Base-by-base conservation (phyloP, 1,140 invertebrate species). In the Agrypnia vestita region DNA sequence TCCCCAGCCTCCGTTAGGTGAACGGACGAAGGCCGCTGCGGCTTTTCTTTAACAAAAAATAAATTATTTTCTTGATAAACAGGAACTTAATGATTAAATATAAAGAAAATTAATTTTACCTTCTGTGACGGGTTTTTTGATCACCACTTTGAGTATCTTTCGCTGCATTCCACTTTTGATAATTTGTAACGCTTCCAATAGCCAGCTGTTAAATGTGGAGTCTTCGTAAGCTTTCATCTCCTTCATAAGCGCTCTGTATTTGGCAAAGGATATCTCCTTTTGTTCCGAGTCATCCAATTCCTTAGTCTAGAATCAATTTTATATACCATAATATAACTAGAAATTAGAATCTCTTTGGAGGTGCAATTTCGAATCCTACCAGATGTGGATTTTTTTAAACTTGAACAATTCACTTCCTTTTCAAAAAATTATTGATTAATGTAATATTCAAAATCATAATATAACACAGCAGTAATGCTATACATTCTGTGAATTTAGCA, bases 151-250 rank as follows among this genome's bases (percentile, higher is more conserved):
- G 8, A 96, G 84, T 44, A 96, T 90, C 80, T 91, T 94, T 82
- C 91, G 92, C 67, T 93, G 92, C 90, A 95, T 92, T 1, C 91
- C 90, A 47, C 90, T 88, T 44, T 91, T 90, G 0, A 94, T 88
- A 6, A 91, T 87, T 12, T 86, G 85, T 0, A 90, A 87, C 0
- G 93, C 91, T 7, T 89, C 90, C 4, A 92, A 85, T 7, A 92
- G 85, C 91, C 93, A 96, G 0, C 91, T 86, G 10, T 91, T 89
- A 76, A 91, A 95, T 77, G 93, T 93, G 0, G 84, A 84, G 55
- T 95, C 92, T 88, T 97, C 96, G 85, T 93, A 97, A 0, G 90
- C 87, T 84, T 93, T 94, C 90, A 97, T 92, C 35, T 93, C 88
- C 81, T 93, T 94, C 0, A 93, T 94, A 6, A 97, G 87, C 15